Percentiles rank a stretch among this genome's conserved stretches.
Conservation (phyloP, 2,888 invertebrate genomes). For the Drosophila tanythrix region DNA sequence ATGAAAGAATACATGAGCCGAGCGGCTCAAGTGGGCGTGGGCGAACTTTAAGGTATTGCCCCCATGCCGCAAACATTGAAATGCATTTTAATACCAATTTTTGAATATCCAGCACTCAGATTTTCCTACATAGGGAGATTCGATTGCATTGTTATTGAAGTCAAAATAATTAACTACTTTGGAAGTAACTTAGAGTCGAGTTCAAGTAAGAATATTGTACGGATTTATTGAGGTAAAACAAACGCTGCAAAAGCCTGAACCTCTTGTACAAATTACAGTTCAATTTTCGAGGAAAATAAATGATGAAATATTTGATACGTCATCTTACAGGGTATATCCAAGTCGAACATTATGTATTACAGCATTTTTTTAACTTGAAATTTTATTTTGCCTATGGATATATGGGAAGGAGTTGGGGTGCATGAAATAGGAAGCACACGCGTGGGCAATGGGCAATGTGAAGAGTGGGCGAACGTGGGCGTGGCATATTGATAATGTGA, state of each 20-base stretch:
- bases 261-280: not conserved
- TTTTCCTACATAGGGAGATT: not conserved
- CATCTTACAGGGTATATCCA: not conserved
- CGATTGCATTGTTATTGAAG: not conserved
- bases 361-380: not conserved
- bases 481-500: constrained; percentile 62
- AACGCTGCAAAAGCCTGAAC: too few relatives aligned
- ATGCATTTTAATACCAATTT: constrained; percentile 66
- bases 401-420: not conserved
- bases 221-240: not conserved
- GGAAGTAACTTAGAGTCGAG: not conserved
- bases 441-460: constrained; percentile 13
- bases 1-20: constrained; percentile 48
- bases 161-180: not conserved
- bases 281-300: not conserved
- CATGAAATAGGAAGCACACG: constrained; percentile 8
- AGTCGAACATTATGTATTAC: not conserved
- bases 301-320: not conserved
- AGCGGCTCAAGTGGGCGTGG: constrained; percentile 45
- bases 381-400: not conserved
- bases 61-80: constrained; percentile 53
- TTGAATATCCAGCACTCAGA: not conserved
- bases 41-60: constrained; percentile 17
- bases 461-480: constrained; percentile 33
- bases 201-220: too few relatives aligned